Base-by-base conservation (phyloP, 2,797 vertebrate genomes). In the Enteromius afrohamiltoni region DNA sequence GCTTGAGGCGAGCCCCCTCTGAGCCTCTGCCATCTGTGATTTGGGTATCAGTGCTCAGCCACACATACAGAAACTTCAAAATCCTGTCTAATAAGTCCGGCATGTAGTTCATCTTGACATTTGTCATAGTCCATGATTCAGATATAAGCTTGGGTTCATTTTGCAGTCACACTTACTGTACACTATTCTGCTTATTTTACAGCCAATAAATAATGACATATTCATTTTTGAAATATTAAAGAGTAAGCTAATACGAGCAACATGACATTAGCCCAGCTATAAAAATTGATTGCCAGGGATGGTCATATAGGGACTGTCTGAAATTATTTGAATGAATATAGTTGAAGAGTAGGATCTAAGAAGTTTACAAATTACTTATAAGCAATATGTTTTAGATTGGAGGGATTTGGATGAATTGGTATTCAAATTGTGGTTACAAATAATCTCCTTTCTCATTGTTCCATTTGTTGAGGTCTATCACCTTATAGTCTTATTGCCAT, bases 21-120 rank as follows among this genome's bases (percentile, higher is more conserved):
- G 79, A 23, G 34, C 42, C 47, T 69, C 14, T 73, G 79, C 73
- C 49, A 55, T 37, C 23, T 77, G 82, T 70, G 77, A 83, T 77
- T 47, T 77, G 65, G 74, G 31, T 69, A 23, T 40, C 47, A 77
- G 65, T 26, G 11, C 51, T 82, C 74, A 55, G 42, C 6, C 31
- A 26, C 29, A 69, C 64, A 55, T 26, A 13, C 47, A 83, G 31
- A 67, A 51, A 51, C 42, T 62, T 75, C 67, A 70, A 67, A 58
- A 51, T 60, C 45, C 70, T 13, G 6, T 37, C n/a, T 49, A 76
- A 49, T 34, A 73, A 55, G 23, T 86, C 78, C 37, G 73, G 40
- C n/a, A 85, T 45, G n/a, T 67, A 42, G 64, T 76, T 70, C 45
- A 77, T 40, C 49, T 42, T 55, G n/a, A 75, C 68, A 45, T 70